phyloP scores from a whole-genome alignment of 2,888 invertebrate genomes.

The Pyrochroa serraticornis region DNA sequence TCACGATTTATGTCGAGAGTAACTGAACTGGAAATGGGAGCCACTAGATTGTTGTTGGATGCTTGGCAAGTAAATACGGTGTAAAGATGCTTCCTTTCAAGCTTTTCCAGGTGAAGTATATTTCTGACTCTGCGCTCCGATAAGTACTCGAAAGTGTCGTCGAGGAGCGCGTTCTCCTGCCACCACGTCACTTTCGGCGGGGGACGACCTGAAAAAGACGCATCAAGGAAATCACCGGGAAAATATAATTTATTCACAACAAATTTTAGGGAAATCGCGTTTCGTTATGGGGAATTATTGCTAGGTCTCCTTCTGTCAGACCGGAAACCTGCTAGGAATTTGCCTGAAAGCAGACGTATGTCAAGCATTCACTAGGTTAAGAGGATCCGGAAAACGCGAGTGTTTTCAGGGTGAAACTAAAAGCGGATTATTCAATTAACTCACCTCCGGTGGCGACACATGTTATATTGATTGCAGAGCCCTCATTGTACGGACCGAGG shows the following conservation, averaged over 20 bases:
- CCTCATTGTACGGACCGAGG: conserved; percentile 86
- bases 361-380: not conserved
- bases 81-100: conserved; percentile 71
- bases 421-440: conserved; percentile 46
- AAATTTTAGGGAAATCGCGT: not conserved
- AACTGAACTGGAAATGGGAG: conserved; percentile 71
- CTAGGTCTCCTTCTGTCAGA: not conserved
- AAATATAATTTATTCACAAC: conserved; percentile 2
- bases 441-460: conserved; percentile 87
- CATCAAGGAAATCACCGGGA: not conserved
- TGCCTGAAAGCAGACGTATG: not conserved
- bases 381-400: not conserved
- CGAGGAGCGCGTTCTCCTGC: conserved; percentile 74
- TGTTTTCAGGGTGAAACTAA: conserved; percentile 12
- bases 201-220: conserved; percentile 67
- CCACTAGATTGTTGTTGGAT: conserved; percentile 72
- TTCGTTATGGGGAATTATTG: not conserved
- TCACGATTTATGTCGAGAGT: conserved; percentile 77
- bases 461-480: conserved; percentile 78
- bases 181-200: conserved; percentile 79
- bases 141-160: conserved; percentile 71
- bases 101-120: conserved; percentile 70
- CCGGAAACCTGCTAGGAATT: not conserved
- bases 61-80: conserved; percentile 75
- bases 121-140: conserved; percentile 72